Conservation (phyloP, 1,140 invertebrate genomes). For the Monomorium pharaonis region DNA sequence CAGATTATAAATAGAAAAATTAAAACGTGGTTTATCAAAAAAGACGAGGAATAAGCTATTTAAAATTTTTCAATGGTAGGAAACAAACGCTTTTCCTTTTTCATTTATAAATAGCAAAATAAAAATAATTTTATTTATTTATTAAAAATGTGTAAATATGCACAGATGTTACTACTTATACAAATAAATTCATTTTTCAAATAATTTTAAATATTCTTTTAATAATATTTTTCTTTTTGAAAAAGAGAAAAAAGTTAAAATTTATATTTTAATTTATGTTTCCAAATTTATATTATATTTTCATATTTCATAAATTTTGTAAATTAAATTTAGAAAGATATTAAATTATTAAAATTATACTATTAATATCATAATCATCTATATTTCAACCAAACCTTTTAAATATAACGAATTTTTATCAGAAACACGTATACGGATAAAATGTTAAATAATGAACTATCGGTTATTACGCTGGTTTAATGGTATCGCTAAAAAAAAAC, state of each 20-base stretch:
- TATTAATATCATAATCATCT: background rate
- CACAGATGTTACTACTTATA: background rate
- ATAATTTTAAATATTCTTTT: background rate
- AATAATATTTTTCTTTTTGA: background rate
- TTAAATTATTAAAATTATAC: background rate
- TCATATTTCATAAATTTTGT: background rate
- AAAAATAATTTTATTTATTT: background rate
- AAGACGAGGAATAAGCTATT: background rate
- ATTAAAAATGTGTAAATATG: constrained; percentile 8
- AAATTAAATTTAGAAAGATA: background rate
- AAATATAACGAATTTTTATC: background rate
- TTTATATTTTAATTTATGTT: background rate
- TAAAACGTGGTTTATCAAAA: background rate
- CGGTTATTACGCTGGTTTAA: background rate
- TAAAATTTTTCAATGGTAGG: background rate
- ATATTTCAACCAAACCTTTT: background rate
- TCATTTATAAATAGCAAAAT: background rate
- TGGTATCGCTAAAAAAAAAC: background rate
- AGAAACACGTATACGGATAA: background rate
- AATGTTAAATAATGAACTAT: background rate
- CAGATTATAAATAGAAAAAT: background rate
- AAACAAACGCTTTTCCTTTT: background rate
- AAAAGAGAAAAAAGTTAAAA: background rate
- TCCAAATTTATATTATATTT: background rate
- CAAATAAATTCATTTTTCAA: background rate